Base-by-base conservation (phyloP, 2,797 vertebrate species). In the Eutrigla gurnardus region DNA sequence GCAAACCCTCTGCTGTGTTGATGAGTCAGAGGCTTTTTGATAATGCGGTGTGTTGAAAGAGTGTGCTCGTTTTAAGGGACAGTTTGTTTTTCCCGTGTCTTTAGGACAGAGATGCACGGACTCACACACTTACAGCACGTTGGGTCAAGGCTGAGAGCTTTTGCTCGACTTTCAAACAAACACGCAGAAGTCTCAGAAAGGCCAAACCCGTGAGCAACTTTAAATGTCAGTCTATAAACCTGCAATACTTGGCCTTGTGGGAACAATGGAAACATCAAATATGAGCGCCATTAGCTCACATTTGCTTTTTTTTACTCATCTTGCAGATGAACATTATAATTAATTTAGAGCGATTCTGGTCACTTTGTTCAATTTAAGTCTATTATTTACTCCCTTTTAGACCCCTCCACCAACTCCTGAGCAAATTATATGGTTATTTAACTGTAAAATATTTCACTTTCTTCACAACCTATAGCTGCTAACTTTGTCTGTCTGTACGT, bases 1-100 rank as follows among this genome's bases (percentile, higher is more conserved):
- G 63, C 61, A 82, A 80, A 83, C 37, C 66, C 80, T 78, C 80
- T 69, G 65, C 76, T 86, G 81, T 70, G 73, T 13, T 47, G 67
- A 74, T 81, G 83, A 89, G 39, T 89, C 75, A 83, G 69, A 82
- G 25, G 53, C 55, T 70, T 83, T 25, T 68, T 74, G 75, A 86
- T 80, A 71, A 73, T 82, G 75, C 65, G 54, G 47, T 76, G 65
- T 57, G 49, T 79, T 73, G 47, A 74, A 76, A 75, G 47, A 65
- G 11, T 18, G 52, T 7, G 50, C 46, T 69, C 47, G 68, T 77
- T 78, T 87, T 78, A 70, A 25, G 82, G 70, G 82, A 87, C 80
- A 62, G 17, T 37, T 37, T 42, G 42, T 66, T 35, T 35, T 6
- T 12, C 15, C 5, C 4, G 8, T 8, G 57, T 75, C 25, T 78